Evolutionary conservation across 2,113 vertebrate genomes (phyloP), one percentile per base, ranked within the genome.

Genomic region (Psittacula cyanocephala): DNA sequence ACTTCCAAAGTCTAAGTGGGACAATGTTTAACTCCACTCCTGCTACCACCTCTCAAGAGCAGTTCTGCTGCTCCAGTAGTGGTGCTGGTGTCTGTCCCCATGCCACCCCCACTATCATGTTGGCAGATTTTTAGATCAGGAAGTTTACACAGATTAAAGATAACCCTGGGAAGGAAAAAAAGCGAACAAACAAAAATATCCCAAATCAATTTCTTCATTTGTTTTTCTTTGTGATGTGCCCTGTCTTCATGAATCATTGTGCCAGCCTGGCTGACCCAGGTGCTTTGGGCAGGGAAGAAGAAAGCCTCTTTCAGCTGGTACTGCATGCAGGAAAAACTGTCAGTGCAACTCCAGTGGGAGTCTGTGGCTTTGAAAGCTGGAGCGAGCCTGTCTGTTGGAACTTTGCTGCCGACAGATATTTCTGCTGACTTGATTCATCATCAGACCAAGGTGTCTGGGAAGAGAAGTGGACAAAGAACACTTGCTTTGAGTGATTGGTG

Each of bases 31-130:
- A 70, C 28, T 63, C 33, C 39, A 17, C 12, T 59, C 6, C 29
- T 67, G 9, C 46, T 50, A 0, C 31, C 9, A 11, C 20, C 10
- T 89, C 68, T 84, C 0, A 0, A 37, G 31, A 63, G n/a, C 79
- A 53, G 53, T 76, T 88, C 75, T 87, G 53, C 33, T 31, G 19
- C 52, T 70, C 24, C 8, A 3, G 33, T 4, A n/a, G 46, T 29
- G 22, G 5, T 43, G 18, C 74, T 79, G 33, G 3, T 75, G 12
- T 62, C 72, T 85, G 27, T 49, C 39, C 17, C 44, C 8, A 4
- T 53, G 35, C 50, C n/a, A 84, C 39, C 11, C 13, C 4, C n/a
- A 68, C 57, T 14, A 0, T 60, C 33, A 7, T 0, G 0, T 7
- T 60, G 70, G 44, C 44, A 52, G 67, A 82, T 39, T 53, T 86